phyloP scores from a whole-genome alignment of 2,888 invertebrate genomes.

The Pseudococcus longispinus region DNA sequence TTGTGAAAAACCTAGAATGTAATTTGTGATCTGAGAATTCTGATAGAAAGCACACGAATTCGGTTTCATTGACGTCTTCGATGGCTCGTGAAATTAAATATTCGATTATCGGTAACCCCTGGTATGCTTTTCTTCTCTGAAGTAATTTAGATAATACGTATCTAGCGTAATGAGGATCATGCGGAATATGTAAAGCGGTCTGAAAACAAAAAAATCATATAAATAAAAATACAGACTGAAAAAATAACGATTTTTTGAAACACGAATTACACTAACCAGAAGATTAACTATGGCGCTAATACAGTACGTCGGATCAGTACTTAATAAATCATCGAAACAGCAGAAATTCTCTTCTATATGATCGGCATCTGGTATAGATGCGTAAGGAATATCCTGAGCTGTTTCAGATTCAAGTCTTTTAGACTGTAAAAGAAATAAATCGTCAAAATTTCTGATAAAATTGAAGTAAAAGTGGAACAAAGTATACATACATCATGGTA shows the following conservation, averaged over 20 bases:
- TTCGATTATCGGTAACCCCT: conserved; percentile 30
- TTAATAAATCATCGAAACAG: conserved; percentile 47
- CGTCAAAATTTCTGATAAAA: not conserved
- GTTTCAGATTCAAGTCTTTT: not conserved
- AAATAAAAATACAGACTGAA: not conserved
- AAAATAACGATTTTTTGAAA: no score
- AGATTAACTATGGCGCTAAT: conserved; percentile 48
- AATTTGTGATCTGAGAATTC: not conserved
- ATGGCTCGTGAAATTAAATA: conserved; percentile 42
- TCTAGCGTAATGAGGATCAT: not conserved
- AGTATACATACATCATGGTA: not conserved
- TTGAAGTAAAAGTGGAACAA: not conserved
- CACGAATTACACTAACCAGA: conserved; percentile 3
- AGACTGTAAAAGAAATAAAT: not conserved
- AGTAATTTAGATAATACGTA: not conserved
- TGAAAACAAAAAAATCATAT: not conserved
- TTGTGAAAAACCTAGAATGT: conserved; percentile 46
- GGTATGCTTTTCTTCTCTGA: not conserved
- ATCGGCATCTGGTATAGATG: not conserved
- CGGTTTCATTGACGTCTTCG: conserved; percentile 49
- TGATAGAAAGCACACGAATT: not conserved
- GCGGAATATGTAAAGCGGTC: conserved; percentile 2
- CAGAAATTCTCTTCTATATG: not conserved
- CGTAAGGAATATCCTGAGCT: not conserved
- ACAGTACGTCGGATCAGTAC: conserved; percentile 45